These are phyloP conservation scores for Cephalopterus ornatus DNA, from an alignment of 2,113 vertebrate species.

Conservation along the genomic window DNA sequence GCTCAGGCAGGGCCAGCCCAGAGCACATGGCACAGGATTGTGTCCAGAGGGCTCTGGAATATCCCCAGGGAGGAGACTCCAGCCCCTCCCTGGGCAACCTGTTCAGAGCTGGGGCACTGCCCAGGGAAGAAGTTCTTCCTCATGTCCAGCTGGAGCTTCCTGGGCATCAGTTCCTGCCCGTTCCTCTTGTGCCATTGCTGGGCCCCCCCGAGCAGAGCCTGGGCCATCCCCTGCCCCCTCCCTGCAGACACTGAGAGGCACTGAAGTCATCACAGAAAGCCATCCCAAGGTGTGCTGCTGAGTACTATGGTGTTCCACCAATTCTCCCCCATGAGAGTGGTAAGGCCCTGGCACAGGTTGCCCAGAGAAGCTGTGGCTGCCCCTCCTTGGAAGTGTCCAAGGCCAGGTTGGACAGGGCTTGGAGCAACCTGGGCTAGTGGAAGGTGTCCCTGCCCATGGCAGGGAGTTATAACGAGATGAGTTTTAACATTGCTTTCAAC, in stretches of 20 bases:
- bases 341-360: not conserved
- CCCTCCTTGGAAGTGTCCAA: not conserved
- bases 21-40: not conserved
- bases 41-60: not conserved
- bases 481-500: not conserved
- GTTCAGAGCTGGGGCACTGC: not conserved
- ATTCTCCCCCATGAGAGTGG: not conserved
- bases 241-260: not conserved
- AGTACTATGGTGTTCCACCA: too few relatives aligned
- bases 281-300: rapidly evolving
- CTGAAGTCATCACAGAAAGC: not conserved
- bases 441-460: not conserved
- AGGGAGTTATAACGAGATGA: not conserved
- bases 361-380: not conserved
- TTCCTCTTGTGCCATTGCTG: not conserved
- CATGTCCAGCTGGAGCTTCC: not conserved
- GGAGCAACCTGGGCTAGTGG: not conserved
- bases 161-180: not conserved
- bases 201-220: not conserved
- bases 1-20: not conserved
- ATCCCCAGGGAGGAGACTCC: not conserved
- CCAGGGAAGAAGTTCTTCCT: not conserved
- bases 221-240: not conserved
- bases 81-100: not conserved
- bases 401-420: not conserved